phyloP scores from a whole-genome alignment of 1,140 invertebrate species.

The Babylonia areolata region DNA sequence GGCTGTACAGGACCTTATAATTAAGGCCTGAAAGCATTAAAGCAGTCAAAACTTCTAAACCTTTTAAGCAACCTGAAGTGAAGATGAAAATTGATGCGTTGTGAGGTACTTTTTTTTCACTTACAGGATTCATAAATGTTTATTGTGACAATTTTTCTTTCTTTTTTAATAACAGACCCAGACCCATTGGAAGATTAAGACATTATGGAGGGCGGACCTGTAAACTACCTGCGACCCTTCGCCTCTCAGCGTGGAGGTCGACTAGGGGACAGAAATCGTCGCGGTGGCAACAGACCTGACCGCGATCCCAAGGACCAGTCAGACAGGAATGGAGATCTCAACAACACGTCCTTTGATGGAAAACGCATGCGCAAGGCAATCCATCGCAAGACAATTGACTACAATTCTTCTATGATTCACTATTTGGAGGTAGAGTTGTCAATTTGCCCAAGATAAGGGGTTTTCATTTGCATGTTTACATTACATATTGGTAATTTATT shows the following conservation, averaged over 20 bases:
- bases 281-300: background rate
- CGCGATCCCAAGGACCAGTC: background rate
- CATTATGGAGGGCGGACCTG: constrained; percentile 16
- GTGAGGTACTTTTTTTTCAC: no score
- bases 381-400: constrained; percentile 98
- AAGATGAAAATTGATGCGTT: no score
- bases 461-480: no score
- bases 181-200: no score
- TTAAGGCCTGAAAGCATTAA: no score
- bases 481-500: no score
- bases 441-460: background rate
- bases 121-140: no score
- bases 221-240: background rate
- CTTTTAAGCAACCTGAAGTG: no score
- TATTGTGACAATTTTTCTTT: no score
- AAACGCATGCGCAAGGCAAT: constrained; percentile 96
- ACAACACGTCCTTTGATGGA: constrained; percentile 77
- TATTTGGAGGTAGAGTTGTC: constrained; percentile 92
- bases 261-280: background rate
- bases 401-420: constrained; percentile 96
- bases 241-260: background rate
- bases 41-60: no score
- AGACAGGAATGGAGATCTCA: background rate
- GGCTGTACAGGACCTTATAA: no score
- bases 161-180: no score